phyloP scores from a whole-genome alignment of 2,797 vertebrate genomes.

The Phylloscopus collybita region DNA sequence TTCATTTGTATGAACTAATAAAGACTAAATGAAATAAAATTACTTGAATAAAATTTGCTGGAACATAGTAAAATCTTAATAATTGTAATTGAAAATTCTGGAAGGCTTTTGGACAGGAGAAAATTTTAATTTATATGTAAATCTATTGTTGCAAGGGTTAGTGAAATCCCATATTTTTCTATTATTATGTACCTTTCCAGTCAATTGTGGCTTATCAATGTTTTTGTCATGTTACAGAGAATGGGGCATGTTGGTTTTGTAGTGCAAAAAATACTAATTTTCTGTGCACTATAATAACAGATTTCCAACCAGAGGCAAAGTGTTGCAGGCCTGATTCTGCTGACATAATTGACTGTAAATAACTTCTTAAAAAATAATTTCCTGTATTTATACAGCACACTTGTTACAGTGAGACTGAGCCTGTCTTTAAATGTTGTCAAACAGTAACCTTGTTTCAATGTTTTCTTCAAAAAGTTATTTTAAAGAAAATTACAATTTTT shows the following conservation, averaged over 20 bases:
- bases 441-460: neutral
- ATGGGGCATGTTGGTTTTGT: neutral
- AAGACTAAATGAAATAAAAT: conserved; percentile 8
- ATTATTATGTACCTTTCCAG: neutral
- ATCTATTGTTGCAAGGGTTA: neutral
- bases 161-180: neutral
- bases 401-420: neutral
- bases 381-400: neutral
- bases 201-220: neutral
- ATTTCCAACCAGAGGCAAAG: neutral
- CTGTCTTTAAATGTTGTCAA: neutral
- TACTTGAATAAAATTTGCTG: neutral
- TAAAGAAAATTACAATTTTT: neutral
- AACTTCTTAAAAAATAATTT: neutral
- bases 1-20: neutral
- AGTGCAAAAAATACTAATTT: neutral
- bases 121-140: conserved; percentile 37
- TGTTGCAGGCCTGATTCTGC: neutral
- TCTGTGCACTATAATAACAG: neutral
- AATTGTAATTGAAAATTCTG: conserved; percentile 11
- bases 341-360: neutral
- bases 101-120: conserved; percentile 1
- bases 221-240: neutral
- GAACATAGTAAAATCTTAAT: neutral
- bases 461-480: neutral